A percentile compares a stretch with the other conserved stretches of the same genome.
phyloP scores from a whole-genome alignment of 2,113 vertebrate species.

The Neodontobutis hainanensis region DNA sequence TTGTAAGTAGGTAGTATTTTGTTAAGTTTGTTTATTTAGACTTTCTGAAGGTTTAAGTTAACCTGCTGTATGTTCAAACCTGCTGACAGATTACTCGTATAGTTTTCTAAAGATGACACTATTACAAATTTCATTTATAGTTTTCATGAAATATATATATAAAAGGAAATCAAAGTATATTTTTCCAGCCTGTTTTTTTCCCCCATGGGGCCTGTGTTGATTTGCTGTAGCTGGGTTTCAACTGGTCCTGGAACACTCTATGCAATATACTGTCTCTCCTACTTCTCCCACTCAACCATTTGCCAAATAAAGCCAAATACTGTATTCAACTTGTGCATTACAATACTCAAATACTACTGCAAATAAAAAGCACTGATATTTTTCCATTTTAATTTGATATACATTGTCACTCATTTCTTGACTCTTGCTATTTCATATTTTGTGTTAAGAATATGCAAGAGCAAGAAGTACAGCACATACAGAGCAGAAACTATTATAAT shows the following conservation, averaged over 20 bases:
- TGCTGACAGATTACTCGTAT: conserved; percentile 22
- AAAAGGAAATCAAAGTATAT: conserved; percentile 5
- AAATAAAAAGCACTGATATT: background rate
- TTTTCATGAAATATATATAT: background rate
- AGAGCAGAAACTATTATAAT: background rate
- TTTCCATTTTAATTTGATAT: conserved; percentile 32
- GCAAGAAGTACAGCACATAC: background rate
- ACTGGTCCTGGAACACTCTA: conserved; percentile 60
- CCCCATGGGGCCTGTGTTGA: conserved; percentile 2
- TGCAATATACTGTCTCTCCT: conserved; percentile 70
- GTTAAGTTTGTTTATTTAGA: background rate
- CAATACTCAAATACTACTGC: background rate
- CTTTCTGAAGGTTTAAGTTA: too few species aligned
- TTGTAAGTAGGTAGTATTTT: conserved; percentile 24
- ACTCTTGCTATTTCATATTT: background rate
- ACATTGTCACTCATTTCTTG: conserved; percentile 22
- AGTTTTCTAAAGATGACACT: conserved; percentile 17
- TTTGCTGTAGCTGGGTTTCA: conserved; percentile 21
- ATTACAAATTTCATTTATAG: background rate
- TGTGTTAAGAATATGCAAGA: conserved; percentile 7
- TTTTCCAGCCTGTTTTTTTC: conserved; percentile 22
- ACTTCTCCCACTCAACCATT: conserved; percentile 57
- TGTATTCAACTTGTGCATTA: conserved; percentile 31
- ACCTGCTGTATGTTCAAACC: conserved; percentile 37
- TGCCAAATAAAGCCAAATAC: conserved; percentile 73